These are phyloP conservation scores for Griposia aprilina DNA, from an alignment of 2,888 invertebrate genomes.

Conservation along the genomic window DNA sequence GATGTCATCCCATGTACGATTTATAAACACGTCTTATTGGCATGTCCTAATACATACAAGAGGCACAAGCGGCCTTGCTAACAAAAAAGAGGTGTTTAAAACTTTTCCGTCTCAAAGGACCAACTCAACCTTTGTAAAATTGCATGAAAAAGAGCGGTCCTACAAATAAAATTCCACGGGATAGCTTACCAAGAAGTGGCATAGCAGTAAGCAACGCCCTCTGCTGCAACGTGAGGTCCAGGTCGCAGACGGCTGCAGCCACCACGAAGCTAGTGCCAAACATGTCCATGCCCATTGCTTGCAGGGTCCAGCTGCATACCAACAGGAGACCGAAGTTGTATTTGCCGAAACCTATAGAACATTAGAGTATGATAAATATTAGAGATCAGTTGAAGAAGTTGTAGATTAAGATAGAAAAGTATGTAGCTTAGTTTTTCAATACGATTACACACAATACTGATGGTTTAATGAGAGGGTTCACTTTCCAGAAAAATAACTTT, in stretches of 20 bases:
- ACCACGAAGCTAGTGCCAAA: conserved; percentile 92
- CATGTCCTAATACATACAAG: background rate
- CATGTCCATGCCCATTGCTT: conserved; percentile 88
- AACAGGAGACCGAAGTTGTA: conserved; percentile 85
- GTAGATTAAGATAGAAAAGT: no score
- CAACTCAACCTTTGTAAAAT: no score
- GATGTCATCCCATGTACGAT: background rate
- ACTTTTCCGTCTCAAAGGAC: background rate
- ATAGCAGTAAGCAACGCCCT: conserved; percentile 93
- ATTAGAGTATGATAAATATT: no score
- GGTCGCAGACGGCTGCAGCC: conserved; percentile 93
- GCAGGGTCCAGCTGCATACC: conserved; percentile 86
- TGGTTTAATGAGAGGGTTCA: background rate
- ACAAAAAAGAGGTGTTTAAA: no score
- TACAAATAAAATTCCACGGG: background rate
- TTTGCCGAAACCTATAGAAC: conserved; percentile 77
- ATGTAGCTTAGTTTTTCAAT: background rate
- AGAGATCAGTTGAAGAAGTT: background rate
- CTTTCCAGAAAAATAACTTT: background rate
- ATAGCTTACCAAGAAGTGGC: conserved; percentile 91
- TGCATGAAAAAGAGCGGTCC: background rate
- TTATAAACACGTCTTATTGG: background rate
- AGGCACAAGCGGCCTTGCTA: background rate
- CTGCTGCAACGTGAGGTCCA: conserved; percentile 91
- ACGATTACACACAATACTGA: no score